phyloP scores from a whole-genome alignment of 2,888 invertebrate species.

The Phrixothrix hirtus region DNA sequence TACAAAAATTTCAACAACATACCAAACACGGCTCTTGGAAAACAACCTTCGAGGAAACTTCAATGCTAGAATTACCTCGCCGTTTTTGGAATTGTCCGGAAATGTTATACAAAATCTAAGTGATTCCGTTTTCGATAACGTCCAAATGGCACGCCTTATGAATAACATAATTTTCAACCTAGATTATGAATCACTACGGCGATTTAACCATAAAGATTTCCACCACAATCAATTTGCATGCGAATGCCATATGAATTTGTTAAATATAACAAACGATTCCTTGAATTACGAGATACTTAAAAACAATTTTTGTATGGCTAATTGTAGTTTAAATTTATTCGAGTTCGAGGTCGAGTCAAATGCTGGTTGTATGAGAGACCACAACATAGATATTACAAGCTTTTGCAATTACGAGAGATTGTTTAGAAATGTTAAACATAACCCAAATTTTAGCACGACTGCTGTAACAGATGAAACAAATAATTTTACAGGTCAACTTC shows the following conservation, averaged over 20 bases:
- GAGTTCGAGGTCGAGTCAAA: slow-evolving; percentile 20
- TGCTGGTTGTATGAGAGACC: slow-evolving; percentile 7
- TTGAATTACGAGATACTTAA: slow-evolving; percentile 21
- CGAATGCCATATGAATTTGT: slow-evolving; percentile 14
- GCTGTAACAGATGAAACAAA: background rate
- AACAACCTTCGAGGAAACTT: slow-evolving; percentile 12
- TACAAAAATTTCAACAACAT: slow-evolving; percentile 4
- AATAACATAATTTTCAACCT: slow-evolving; percentile 7
- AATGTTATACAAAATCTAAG: slow-evolving; percentile 13
- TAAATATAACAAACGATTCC: slow-evolving; percentile 8
- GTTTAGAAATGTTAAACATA: background rate
- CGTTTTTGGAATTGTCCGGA: slow-evolving; percentile 15
- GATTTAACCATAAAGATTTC: slow-evolving; percentile 20
- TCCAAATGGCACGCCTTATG: slow-evolving; percentile 8
- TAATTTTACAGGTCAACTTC: background rate
- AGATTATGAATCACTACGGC: background rate
- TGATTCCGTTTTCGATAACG: background rate
- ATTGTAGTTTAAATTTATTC: slow-evolving; percentile 17
- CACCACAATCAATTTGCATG: slow-evolving; percentile 16
- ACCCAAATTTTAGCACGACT: background rate
- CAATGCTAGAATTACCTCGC: slow-evolving; percentile 9
- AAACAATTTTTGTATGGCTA: slow-evolving; percentile 15
- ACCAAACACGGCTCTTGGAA: slow-evolving; percentile 14
- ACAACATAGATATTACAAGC: slow-evolving; percentile 2
- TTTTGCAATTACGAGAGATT: slow-evolving; percentile 11